Conservation (phyloP, 1,140 invertebrate species). For the Rhopalosiphum maidis region DNA sequence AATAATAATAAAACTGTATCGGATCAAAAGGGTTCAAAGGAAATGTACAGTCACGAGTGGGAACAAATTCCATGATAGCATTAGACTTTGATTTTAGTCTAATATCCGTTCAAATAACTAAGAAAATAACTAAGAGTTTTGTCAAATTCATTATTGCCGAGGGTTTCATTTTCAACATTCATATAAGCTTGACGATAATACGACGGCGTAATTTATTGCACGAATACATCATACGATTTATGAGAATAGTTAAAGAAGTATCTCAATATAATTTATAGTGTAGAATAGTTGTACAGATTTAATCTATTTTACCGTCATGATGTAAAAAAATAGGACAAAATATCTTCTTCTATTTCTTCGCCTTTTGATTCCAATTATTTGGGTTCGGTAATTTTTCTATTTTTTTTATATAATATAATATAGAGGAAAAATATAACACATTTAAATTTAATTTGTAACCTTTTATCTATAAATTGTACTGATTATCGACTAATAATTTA, state of each 20-base stretch:
- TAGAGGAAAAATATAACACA: too few species aligned
- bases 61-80: background rate
- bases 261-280: background rate
- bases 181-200: background rate
- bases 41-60: background rate
- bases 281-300: background rate
- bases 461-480: too few species aligned
- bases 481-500: too few species aligned
- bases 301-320: background rate
- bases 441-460: too few species aligned
- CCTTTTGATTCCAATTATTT: background rate
- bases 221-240: background rate
- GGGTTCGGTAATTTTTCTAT: too few species aligned
- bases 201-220: background rate
- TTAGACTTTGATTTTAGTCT: background rate
- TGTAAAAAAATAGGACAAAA: background rate
- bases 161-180: background rate
- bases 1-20: background rate
- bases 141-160: background rate
- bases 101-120: background rate
- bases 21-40: conserved; percentile 32
- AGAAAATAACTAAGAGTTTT: background rate
- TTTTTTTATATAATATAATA: too few species aligned
- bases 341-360: background rate
- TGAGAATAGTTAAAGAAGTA: background rate